Evolutionary conservation across 1,140 invertebrate species (phyloP).

Genomic region (Apolygus lucorum): DNA sequence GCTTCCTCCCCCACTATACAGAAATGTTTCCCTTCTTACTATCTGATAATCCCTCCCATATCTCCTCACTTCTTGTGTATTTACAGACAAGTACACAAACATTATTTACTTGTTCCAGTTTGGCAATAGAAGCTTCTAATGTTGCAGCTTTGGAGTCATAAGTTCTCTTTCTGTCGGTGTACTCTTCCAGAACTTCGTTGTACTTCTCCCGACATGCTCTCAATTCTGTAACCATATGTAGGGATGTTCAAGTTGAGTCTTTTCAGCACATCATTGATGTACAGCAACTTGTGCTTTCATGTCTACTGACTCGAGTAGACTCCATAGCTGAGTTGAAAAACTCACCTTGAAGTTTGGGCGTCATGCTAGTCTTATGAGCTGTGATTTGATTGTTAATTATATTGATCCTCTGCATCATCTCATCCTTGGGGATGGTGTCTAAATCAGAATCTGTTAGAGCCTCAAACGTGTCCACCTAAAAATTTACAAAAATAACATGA

Average conservation of each 20-base stretch:
- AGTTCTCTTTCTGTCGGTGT: slow-evolving; percentile 48
- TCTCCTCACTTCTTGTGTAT: too few species aligned
- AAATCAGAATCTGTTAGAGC: background rate
- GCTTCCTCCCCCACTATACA: slow-evolving; percentile 28
- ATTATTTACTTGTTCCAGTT: slow-evolving; percentile 45
- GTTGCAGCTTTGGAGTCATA: slow-evolving; percentile 49
- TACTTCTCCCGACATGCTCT: slow-evolving; percentile 47
- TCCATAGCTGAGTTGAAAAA: too few species aligned
- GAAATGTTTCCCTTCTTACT: too few species aligned
- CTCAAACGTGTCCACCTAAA: slow-evolving; percentile 16
- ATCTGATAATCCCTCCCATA: too few species aligned
- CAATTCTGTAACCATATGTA: slow-evolving; percentile 45
- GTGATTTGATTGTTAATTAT: slow-evolving; percentile 20
- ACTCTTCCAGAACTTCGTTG: slow-evolving; percentile 48
- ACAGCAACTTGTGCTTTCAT: too few species aligned
- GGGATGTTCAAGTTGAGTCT: too few species aligned
- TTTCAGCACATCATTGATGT: too few species aligned
- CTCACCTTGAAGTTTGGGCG: slow-evolving; percentile 21
- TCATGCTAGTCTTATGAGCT: slow-evolving; percentile 20
- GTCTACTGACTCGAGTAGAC: too few species aligned
- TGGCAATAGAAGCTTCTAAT: slow-evolving; percentile 47
- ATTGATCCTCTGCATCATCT: slow-evolving; percentile 26
- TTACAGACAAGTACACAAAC: too few species aligned
- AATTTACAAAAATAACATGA: too few species aligned
- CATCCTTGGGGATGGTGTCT: slow-evolving; percentile 26